Conservation (phyloP, 1,140 invertebrate species). For the Ooceraea biroi region DNA sequence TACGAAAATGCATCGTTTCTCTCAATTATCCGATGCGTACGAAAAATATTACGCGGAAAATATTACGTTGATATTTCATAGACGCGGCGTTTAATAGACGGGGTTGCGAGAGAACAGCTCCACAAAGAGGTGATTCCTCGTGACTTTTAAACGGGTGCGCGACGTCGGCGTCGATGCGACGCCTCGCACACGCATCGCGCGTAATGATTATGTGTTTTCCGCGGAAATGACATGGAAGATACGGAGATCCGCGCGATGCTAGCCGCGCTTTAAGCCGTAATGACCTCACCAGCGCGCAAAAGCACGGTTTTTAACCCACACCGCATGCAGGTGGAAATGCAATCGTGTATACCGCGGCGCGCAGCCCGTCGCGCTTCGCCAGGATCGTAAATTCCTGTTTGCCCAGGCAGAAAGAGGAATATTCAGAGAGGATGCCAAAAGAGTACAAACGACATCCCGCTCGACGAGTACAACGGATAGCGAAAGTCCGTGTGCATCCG, state of each 20-base stretch:
- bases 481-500: slow-evolving; percentile 50
- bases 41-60: slow-evolving; percentile 36
- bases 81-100: slow-evolving; percentile 9
- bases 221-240: slow-evolving; percentile 7
- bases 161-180: not conserved
- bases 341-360: slow-evolving; percentile 11
- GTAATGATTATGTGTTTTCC: slow-evolving; percentile 45
- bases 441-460: slow-evolving; percentile 15
- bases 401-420: slow-evolving; percentile 23
- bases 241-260: slow-evolving; percentile 21
- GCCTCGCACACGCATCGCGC: not conserved
- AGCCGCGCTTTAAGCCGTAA: slow-evolving; percentile 38
- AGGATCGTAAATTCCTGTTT: slow-evolving; percentile 50
- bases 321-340: slow-evolving; percentile 20
- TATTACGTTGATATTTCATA: slow-evolving; percentile 24
- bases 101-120: not conserved
- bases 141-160: not conserved
- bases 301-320: slow-evolving; percentile 18
- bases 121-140: not conserved
- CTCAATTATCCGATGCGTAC: not conserved
- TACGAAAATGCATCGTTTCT: not conserved
- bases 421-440: slow-evolving; percentile 19
- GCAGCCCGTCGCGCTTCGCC: slow-evolving; percentile 25
- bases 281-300: slow-evolving; percentile 29
- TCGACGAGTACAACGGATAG: slow-evolving; percentile 45